phyloP scores from a whole-genome alignment of 2,113 vertebrate genomes.

The Empidonax alnorum region DNA sequence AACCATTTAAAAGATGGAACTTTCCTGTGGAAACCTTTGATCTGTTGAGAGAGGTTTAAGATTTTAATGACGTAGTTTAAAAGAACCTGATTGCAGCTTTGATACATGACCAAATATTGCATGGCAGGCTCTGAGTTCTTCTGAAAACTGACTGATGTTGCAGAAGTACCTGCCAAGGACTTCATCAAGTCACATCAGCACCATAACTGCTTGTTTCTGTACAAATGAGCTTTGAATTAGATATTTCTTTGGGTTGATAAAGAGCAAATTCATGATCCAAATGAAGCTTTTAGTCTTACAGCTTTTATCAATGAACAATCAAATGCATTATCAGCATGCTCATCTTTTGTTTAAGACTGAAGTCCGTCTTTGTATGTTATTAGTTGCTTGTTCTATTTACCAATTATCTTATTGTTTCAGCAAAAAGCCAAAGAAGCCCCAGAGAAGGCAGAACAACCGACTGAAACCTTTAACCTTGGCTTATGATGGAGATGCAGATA shows the following conservation, averaged over 20 bases:
- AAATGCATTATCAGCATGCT: background rate
- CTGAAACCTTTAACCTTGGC: conserved; percentile 97
- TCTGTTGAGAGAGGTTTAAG: background rate
- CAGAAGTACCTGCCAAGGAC: background rate
- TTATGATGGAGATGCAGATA: conserved; percentile 96
- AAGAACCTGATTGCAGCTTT: background rate
- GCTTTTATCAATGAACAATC: background rate
- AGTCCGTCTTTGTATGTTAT: background rate
- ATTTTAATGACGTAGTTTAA: background rate
- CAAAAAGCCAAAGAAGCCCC: conserved; percentile 99
- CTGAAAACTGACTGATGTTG: background rate
- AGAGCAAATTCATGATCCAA: background rate
- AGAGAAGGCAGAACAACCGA: conserved; percentile 95
- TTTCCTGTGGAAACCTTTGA: background rate
- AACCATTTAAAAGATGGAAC: background rate
- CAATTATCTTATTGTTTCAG: conserved; percentile 75
- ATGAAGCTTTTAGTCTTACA: background rate
- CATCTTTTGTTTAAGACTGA: conserved; percentile 1
- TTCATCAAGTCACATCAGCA: background rate
- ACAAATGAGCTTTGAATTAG: background rate
- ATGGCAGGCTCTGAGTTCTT: background rate
- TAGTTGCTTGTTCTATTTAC: conserved; percentile 21
- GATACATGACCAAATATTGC: background rate
- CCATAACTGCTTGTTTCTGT: background rate
- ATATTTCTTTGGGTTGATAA: background rate